These are phyloP conservation scores for Diorhabda sublineata DNA, from an alignment of 1,140 invertebrate genomes.

Conservation along the genomic window DNA sequence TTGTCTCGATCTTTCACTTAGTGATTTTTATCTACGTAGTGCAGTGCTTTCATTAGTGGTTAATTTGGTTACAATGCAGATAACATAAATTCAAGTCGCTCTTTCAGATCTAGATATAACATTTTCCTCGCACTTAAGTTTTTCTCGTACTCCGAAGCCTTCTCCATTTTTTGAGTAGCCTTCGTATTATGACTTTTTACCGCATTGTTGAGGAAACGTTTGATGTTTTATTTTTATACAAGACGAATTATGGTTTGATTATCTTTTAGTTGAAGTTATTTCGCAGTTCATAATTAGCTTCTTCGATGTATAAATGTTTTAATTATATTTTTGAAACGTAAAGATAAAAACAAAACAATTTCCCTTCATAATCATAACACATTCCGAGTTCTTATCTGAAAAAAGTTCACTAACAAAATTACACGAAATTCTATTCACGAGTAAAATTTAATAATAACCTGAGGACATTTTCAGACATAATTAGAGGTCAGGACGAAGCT, in stretches of 20 bases:
- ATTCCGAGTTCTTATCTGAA: conserved; percentile 17
- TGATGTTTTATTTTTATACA: not conserved
- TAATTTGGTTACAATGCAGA: no score
- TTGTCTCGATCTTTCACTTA: no score
- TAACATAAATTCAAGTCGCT: no score
- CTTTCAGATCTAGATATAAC: no score
- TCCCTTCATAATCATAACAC: conserved; percentile 11
- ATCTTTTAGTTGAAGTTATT: no score
- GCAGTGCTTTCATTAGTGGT: no score
- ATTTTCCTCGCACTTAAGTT: not conserved
- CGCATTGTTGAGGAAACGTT: not conserved
- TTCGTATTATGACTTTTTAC: not conserved
- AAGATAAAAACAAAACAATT: no score
- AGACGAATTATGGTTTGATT: not conserved
- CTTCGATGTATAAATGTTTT: no score
- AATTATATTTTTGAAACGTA: no score
- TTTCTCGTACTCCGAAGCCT: not conserved
- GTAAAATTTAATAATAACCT: conserved; percentile 15
- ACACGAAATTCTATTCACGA: conserved; percentile 9
- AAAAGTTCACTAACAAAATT: conserved; percentile 7
- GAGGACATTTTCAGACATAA: conserved; percentile 11
- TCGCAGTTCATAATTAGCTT: no score
- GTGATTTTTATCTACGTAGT: no score
- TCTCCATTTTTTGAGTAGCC: not conserved
- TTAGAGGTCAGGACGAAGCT: conserved; percentile 13